Evolutionary conservation across 2,113 vertebrate genomes (phyloP).

Genomic region (Podarcis muralis): DNA sequence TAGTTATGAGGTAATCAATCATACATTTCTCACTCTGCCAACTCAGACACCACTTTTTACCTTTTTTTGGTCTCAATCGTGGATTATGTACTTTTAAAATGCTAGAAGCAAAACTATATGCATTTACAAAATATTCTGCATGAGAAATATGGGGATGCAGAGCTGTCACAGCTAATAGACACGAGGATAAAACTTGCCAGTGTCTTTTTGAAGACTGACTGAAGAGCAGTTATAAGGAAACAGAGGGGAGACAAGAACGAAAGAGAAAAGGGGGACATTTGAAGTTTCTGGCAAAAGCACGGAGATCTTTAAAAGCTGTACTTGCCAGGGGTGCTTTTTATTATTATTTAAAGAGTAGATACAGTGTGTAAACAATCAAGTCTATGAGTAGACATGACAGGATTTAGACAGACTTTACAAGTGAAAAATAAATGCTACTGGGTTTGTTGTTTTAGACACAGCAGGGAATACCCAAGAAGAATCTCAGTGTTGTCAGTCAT

Average conservation of each 20-base stretch:
- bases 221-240: conserved; percentile 29
- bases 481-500: conserved; percentile 46
- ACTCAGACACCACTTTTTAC: not conserved
- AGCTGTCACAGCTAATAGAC: not conserved
- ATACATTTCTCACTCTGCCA: not conserved
- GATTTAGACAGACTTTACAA: conserved; percentile 56
- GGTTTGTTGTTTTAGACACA: conserved; percentile 56
- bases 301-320: conserved; percentile 42
- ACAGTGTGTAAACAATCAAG: conserved; percentile 48
- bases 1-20: not conserved
- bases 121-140: not conserved
- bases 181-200: not conserved
- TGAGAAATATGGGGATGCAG: not conserved
- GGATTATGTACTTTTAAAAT: not conserved
- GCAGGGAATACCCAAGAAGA: conserved; percentile 50
- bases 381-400: conserved; percentile 32
- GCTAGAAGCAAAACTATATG: not conserved
- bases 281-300: conserved; percentile 45
- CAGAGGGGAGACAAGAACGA: not conserved
- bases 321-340: conserved; percentile 32
- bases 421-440: conserved; percentile 41
- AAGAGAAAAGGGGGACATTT: conserved; percentile 50
- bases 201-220: conserved; percentile 31
- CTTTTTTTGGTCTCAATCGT: not conserved
- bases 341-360: conserved; percentile 3